Percentiles rank a stretch among this genome's conserved stretches.
phyloP scores from a whole-genome alignment of 2,888 invertebrate genomes.

The Cataglyphis livida region DNA sequence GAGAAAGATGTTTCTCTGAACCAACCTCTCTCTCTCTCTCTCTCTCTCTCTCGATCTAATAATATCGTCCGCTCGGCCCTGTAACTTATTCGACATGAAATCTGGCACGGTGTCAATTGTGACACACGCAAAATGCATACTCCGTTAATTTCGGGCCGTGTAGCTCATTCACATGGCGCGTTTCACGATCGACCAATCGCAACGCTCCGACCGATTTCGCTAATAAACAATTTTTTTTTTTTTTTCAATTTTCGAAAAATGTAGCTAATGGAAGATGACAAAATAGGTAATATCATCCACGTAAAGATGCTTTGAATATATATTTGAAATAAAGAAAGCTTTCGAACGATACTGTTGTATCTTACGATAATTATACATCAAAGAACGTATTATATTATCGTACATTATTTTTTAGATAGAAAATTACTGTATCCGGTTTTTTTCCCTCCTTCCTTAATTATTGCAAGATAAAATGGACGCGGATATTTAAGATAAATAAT shows the following conservation, averaged over 20 bases:
- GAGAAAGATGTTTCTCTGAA: conserved; percentile 45
- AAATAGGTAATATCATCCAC: not conserved
- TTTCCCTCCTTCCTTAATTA: not conserved
- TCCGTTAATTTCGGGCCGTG: conserved; percentile 36
- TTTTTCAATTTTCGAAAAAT: not conserved
- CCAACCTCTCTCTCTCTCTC: conserved; percentile 26
- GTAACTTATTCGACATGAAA: conserved; percentile 72
- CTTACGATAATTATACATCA: not conserved
- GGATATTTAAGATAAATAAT: not conserved
- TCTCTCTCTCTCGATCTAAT: conserved; percentile 63
- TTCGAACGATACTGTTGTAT: not conserved
- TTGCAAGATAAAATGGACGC: not conserved
- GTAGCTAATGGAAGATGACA: not conserved
- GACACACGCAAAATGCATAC: conserved; percentile 61
- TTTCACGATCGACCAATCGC: not conserved
- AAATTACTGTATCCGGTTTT: not conserved
- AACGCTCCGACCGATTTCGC: not conserved
- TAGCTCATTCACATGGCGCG: conserved; percentile 17
- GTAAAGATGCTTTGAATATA: not conserved
- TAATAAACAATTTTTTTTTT: not conserved
- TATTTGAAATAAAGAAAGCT: not conserved
- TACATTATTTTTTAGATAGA: not conserved
- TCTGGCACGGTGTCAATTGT: conserved; percentile 74
- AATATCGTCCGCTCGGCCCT: conserved; percentile 73
- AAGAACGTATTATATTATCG: not conserved